Evolutionary conservation across 2,888 invertebrate genomes (phyloP), one percentile per base, ranked within the genome.

Genomic region (Heterodera filipjevi): DNA sequence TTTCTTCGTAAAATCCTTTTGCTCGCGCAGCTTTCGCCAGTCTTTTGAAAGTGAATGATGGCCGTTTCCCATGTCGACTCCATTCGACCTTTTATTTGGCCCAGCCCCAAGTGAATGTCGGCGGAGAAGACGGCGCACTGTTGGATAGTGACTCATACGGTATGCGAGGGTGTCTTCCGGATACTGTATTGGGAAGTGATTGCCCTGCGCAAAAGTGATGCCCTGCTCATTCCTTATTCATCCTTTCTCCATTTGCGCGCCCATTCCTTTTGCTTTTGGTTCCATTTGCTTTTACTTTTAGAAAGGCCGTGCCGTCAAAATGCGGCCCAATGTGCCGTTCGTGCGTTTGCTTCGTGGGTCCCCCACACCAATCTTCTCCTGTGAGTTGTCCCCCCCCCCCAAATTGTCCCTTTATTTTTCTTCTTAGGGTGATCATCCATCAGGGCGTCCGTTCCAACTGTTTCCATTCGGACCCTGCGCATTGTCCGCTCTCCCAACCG

Each of bases 351-450:
- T 3, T 77, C 86, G 0, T 87, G 85, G 81, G 85, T 88, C 19
- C 85, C 85, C 16, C 81, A 83, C 64, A 88, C 88, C 2, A 88
- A 88, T 80, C 82, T 88, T 14, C 79, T 88, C 32, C 84, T 88
- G 83, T 75, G 33, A n/a, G 32, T 27, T 12, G 39, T 12, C 39
- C 2, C 39, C 6, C 39, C 39, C 39, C 6, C 39, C 39, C 39
- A 10, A 39, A 39, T 39, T 39, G n/a, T 39, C 39, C 12, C 39
- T 39, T 39, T 10, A 39, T 39, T 39, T 39, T 12, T 12, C 39
- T 12, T 12, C 39, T 39, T 75, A 75, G 75, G 19, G 86, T 88
- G 22, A 87, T 87, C 79, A 84, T 88, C 27, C 84, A 85, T 39
- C 85, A 85, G 39, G 83, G 84, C 39, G 78, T 39, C 14, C 82